Conservation (phyloP, 2,113 vertebrate genomes). For the Apteryx mantelli region DNA sequence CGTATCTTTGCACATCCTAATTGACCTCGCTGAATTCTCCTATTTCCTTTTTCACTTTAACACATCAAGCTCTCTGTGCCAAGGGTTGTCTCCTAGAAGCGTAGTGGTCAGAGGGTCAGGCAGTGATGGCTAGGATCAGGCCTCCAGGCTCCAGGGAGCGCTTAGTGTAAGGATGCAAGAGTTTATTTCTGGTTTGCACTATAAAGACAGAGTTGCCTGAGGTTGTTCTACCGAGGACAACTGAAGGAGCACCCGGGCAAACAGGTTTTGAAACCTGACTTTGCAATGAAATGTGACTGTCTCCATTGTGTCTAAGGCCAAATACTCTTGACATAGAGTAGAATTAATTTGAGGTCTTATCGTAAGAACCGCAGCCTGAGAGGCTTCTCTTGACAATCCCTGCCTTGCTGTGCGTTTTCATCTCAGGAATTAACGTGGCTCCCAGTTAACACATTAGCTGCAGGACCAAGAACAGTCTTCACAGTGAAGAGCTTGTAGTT, state of each 20-base stretch:
- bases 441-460: not conserved
- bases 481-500: rapidly evolving
- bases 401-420: not conserved
- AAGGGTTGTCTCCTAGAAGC: not conserved
- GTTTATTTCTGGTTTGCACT: not conserved
- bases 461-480: not conserved
- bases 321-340: constrained; percentile 50
- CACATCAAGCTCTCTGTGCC: not conserved
- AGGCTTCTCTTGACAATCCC: constrained; percentile 26
- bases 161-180: not conserved
- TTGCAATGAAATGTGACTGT: constrained; percentile 47
- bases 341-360: constrained; percentile 43
- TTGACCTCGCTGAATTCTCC: rapidly evolving
- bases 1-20: not conserved
- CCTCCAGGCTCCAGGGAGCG: not conserved
- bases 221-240: not conserved
- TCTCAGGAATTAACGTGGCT: not conserved
- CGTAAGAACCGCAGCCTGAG: not conserved
- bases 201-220: not conserved
- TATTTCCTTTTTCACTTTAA: not conserved
- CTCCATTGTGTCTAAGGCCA: constrained; percentile 23
- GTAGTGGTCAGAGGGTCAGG: not conserved
- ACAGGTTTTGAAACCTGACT: constrained; percentile 4
- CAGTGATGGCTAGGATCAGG: rapidly evolving
- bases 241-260: constrained; percentile 26